Evolutionary conservation across 2,797 vertebrate species (phyloP).

Genomic region (Sebastes iracundus): DNA sequence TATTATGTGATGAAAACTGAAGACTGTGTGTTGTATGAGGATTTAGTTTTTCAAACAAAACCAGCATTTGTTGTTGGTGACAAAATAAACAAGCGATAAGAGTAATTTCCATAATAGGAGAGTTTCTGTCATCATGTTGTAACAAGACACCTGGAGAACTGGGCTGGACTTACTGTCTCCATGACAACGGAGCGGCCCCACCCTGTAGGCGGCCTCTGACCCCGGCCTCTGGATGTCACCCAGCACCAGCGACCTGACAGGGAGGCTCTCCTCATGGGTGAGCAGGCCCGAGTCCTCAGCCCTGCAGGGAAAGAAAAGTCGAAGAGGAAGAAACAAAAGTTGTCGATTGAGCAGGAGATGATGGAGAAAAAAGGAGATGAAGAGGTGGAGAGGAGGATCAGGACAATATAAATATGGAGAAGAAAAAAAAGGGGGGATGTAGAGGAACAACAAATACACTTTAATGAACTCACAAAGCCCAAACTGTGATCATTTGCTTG

Average conservation of each 20-base stretch:
- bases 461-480: not conserved
- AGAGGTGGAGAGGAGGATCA: not conserved
- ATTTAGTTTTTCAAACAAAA: not conserved
- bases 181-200: conserved; percentile 90
- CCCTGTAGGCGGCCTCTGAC: conserved; percentile 90
- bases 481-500: not conserved
- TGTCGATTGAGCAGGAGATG: not conserved
- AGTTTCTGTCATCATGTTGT: not conserved
- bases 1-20: not conserved
- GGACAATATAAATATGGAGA: not conserved
- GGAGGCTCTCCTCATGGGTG: conserved; percentile 91
- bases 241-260: conserved; percentile 88
- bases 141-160: not conserved
- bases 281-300: conserved; percentile 90
- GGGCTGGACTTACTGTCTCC: conserved; percentile 90
- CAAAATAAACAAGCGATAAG: not conserved
- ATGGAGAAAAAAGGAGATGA: not conserved
- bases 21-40: not conserved
- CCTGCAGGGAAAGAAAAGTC: conserved; percentile 70
- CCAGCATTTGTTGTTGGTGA: not conserved
- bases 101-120: not conserved
- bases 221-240: conserved; percentile 88
- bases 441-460: not conserved
- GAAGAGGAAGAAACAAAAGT: not conserved
- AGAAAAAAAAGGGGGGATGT: not conserved